Evolutionary conservation across 2,113 vertebrate genomes (phyloP).

Genomic region (Gobio gobio): DNA sequence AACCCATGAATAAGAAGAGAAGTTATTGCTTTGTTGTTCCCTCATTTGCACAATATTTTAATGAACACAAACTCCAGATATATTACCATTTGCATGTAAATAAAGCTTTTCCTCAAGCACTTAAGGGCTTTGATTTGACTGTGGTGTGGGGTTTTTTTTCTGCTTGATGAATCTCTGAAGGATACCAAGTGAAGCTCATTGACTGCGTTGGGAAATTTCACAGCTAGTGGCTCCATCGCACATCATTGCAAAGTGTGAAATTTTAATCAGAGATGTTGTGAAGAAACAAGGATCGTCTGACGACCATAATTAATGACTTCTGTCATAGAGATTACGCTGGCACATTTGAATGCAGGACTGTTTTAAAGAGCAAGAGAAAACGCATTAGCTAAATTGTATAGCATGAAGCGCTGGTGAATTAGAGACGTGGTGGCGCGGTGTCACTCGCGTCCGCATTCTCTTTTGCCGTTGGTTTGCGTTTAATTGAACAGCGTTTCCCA

Average conservation of each 20-base stretch:
- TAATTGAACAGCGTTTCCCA: conserved; percentile 79
- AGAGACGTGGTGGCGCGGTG: conserved; percentile 71
- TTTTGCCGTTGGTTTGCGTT: conserved; percentile 77
- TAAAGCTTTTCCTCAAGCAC: conserved; percentile 82
- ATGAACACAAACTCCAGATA: conserved; percentile 83
- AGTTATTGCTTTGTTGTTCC: conserved; percentile 85
- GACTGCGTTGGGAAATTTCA: conserved; percentile 87
- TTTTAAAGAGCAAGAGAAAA: conserved; percentile 84
- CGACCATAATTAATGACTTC: conserved; percentile 96
- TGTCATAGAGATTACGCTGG: conserved; percentile 93
- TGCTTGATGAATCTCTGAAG: conserved; percentile 79
- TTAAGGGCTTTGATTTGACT: conserved; percentile 84
- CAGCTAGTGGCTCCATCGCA: conserved; percentile 90
- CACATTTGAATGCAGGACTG: conserved; percentile 83
- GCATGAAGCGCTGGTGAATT: conserved; percentile 69
- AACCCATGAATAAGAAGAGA: conserved; percentile 88
- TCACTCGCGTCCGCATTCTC: conserved; percentile 74
- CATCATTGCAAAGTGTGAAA: conserved; percentile 97
- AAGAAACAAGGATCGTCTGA: conserved; percentile 92
- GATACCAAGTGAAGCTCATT: conserved; percentile 83
- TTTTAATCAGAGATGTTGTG: conserved; percentile 98
- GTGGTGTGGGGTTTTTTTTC: conserved; percentile 75
- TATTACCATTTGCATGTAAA: conserved; percentile 82
- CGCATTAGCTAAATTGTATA: conserved; percentile 80
- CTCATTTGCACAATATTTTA: conserved; percentile 84